These are phyloP conservation scores for Hippocampus zosterae DNA, from an alignment of 2,113 vertebrate species.

Conservation along the genomic window DNA sequence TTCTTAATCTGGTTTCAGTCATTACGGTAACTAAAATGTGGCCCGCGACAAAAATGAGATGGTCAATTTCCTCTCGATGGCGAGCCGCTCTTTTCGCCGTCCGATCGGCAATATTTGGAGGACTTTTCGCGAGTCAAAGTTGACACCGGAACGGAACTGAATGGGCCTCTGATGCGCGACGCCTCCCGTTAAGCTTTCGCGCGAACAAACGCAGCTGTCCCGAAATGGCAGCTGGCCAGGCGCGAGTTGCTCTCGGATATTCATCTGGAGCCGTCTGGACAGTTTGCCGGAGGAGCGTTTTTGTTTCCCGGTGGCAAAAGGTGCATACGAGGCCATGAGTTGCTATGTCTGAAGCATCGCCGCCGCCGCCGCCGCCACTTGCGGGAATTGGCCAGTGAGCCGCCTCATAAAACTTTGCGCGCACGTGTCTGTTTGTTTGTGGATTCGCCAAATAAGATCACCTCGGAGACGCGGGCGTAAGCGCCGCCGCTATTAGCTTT, in stretches of 20 bases:
- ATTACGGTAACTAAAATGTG: no score
- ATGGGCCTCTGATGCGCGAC: neutral
- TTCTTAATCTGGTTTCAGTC: no score
- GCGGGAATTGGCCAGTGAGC: neutral
- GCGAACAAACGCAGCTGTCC: neutral
- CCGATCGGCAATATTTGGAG: neutral
- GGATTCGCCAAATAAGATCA: neutral
- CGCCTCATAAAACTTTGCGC: neutral
- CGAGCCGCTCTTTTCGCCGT: neutral
- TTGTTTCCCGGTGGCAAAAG: neutral
- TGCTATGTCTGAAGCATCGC: neutral
- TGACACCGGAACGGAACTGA: neutral
- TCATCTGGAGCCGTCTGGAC: neutral
- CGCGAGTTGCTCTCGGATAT: neutral
- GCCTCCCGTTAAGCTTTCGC: neutral
- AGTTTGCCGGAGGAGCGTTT: neutral
- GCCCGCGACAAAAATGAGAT: no score
- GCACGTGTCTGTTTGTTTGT: neutral
- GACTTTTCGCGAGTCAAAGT: neutral
- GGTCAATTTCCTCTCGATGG: neutral
- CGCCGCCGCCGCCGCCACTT: neutral
- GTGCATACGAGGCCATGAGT: neutral
- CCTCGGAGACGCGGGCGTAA: neutral
- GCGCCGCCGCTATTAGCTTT: slow-evolving; percentile 35
- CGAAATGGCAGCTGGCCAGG: slow-evolving; percentile 1